These are phyloP conservation scores for Pandemis corylana DNA, from an alignment of 2,888 invertebrate species.

Conservation along the genomic window DNA sequence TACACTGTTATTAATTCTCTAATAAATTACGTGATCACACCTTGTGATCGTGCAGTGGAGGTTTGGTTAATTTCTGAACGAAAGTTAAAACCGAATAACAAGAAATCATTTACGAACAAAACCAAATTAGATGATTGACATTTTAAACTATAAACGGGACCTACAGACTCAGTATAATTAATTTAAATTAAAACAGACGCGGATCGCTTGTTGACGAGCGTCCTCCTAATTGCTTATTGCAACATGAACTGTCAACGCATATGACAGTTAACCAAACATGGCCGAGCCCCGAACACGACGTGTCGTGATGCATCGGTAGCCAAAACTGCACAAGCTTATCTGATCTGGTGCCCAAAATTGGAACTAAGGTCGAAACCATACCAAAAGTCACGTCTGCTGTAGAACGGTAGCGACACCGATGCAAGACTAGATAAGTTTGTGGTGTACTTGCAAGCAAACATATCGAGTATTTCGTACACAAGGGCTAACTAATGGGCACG, in stretches of 20 bases:
- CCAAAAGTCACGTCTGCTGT: not conserved
- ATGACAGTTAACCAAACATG: conserved; percentile 73
- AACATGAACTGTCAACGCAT: conserved; percentile 55
- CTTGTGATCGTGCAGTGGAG: not conserved
- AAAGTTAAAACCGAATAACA: not conserved
- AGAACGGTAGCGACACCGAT: not conserved
- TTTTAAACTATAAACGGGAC: conserved; percentile 3
- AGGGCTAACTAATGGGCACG: conserved; percentile 50
- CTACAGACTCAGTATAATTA: conserved; percentile 1
- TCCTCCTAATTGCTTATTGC: conserved; percentile 39
- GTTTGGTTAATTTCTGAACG: conserved; percentile 16
- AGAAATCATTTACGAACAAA: conserved; percentile 1
- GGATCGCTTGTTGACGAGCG: not conserved
- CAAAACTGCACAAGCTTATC: conserved; percentile 18
- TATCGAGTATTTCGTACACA: conserved; percentile 14
- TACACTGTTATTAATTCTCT: conserved; percentile 15
- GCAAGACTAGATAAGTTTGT: not conserved
- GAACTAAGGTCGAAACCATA: conserved; percentile 5
- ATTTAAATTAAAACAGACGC: conserved; percentile 34
- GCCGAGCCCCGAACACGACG: conserved; percentile 46
- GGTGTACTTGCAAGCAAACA: conserved; percentile 3
- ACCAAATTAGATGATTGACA: conserved; percentile 26
- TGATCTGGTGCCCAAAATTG: conserved; percentile 8
- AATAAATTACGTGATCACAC: conserved; percentile 35
- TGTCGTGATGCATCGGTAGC: conserved; percentile 24